phyloP scores from a whole-genome alignment of 2,888 invertebrate genomes.

The Teinopalpus imperialis region DNA sequence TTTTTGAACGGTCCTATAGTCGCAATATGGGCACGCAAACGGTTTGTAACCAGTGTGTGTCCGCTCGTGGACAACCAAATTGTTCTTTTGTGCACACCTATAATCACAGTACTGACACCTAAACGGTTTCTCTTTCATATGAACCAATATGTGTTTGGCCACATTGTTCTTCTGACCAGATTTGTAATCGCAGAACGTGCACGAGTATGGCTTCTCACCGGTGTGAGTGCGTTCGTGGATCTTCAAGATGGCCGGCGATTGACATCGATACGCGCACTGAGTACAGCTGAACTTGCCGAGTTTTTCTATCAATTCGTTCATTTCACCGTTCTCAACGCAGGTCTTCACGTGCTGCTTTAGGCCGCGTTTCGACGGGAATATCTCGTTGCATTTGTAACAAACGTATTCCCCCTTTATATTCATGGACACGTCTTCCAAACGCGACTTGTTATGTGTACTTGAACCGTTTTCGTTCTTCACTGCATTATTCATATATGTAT shows the following conservation, averaged over 20 bases:
- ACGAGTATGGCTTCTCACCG: conserved; percentile 73
- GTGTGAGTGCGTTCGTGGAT: conserved; percentile 76
- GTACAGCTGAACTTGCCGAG: conserved; percentile 65
- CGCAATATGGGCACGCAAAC: conserved; percentile 73
- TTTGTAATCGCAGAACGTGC: conserved; percentile 74
- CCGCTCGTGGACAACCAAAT: conserved; percentile 72
- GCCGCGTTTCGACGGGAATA: conserved; percentile 62
- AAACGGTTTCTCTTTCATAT: conserved; percentile 78
- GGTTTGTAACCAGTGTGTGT: conserved; percentile 78
- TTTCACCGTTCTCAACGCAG: conserved; percentile 45
- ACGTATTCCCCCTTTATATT: conserved; percentile 67
- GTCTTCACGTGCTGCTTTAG: conserved; percentile 65
- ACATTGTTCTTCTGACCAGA: conserved; percentile 78
- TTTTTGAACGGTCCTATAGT: conserved; percentile 75
- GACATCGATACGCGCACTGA: conserved; percentile 72
- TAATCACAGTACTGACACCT: conserved; percentile 77
- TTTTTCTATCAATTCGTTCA: conserved; percentile 45
- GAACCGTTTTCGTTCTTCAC: conserved; percentile 49
- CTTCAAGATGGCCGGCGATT: conserved; percentile 74
- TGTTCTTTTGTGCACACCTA: conserved; percentile 75
- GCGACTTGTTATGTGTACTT: conserved; percentile 43
- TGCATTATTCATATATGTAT: conserved; percentile 13
- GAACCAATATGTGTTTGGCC: conserved; percentile 74
- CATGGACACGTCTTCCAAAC: conserved; percentile 49
- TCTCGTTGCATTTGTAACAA: conserved; percentile 65